phyloP scores from a whole-genome alignment of 2,113 vertebrate genomes.

The Epinephelus lanceolatus region DNA sequence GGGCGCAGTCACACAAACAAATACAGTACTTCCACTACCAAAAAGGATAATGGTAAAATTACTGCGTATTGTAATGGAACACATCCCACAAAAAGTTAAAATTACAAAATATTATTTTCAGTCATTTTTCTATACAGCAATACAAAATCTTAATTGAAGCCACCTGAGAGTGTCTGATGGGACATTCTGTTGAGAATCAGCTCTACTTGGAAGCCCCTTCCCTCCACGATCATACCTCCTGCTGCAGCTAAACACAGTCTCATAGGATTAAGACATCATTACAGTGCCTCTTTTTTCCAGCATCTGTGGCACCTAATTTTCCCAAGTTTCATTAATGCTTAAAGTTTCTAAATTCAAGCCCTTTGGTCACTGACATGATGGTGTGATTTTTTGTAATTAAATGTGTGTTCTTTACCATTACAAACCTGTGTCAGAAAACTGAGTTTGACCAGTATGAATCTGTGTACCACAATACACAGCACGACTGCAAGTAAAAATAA shows the following conservation, averaged over 20 bases:
- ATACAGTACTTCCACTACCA: no score
- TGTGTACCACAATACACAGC: neutral
- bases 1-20: no score
- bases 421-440: conserved; percentile 1
- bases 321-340: no score
- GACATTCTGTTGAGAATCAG: neutral
- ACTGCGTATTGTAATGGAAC: no score
- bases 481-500: neutral
- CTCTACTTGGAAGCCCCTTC: neutral
- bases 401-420: neutral
- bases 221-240: neutral
- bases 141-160: neutral
- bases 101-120: no score
- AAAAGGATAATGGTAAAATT: no score
- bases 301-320: neutral
- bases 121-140: neutral
- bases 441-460: neutral
- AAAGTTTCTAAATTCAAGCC: neutral
- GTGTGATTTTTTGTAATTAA: neutral
- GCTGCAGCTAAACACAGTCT: neutral
- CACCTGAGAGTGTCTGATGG: neutral
- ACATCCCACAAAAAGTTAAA: no score
- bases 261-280: neutral
- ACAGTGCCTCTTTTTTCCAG: neutral
- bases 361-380: neutral